A percentile compares a stretch with the other conserved stretches of the same genome.
These are phyloP conservation scores for Melanotaenia trifasciata DNA, from an alignment of 2,797 vertebrate genomes.

Conservation along the genomic window DNA sequence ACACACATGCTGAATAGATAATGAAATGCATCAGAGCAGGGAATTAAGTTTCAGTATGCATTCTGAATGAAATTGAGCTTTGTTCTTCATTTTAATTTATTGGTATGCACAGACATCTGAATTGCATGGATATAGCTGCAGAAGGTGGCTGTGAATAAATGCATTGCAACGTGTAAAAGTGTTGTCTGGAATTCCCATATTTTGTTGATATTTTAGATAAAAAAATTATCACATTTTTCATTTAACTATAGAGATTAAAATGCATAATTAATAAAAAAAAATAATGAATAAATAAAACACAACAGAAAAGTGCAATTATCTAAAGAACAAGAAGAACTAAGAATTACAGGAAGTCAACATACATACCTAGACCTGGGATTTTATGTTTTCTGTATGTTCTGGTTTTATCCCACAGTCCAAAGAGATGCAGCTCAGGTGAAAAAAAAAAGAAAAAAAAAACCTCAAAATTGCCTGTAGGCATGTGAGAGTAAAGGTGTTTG, in stretches of 20 bases:
- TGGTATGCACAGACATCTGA: conserved; percentile 42
- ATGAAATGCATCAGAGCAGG: conserved; percentile 64
- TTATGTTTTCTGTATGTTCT: conserved; percentile 7
- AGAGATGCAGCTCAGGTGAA: conserved; percentile 40
- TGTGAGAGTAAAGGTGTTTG: conserved; percentile 27
- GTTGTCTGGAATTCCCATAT: neutral
- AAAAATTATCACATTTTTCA: neutral
- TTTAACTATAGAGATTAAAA: neutral
- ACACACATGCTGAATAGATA: conserved; percentile 59
- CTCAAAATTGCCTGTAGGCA: conserved; percentile 36
- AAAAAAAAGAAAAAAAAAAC: conserved; percentile 22
- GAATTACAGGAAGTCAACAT: neutral
- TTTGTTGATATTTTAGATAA: neutral
- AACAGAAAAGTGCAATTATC: neutral
- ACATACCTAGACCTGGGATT: conserved; percentile 6
- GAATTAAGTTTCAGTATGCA: conserved; percentile 57
- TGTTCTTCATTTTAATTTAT: conserved; percentile 54
- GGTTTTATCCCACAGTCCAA: conserved; percentile 33
- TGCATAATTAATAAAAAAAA: conserved; percentile 5
- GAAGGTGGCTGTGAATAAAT: conserved; percentile 45
- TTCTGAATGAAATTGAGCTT: conserved; percentile 68
- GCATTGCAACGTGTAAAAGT: conserved; percentile 29
- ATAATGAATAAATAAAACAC: neutral
- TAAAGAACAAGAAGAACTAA: neutral
- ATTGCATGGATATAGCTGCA: conserved; percentile 44